Evolutionary conservation across 2,113 vertebrate genomes (phyloP), one percentile per base, ranked within the genome.

Genomic region (Fregata magnificens): DNA sequence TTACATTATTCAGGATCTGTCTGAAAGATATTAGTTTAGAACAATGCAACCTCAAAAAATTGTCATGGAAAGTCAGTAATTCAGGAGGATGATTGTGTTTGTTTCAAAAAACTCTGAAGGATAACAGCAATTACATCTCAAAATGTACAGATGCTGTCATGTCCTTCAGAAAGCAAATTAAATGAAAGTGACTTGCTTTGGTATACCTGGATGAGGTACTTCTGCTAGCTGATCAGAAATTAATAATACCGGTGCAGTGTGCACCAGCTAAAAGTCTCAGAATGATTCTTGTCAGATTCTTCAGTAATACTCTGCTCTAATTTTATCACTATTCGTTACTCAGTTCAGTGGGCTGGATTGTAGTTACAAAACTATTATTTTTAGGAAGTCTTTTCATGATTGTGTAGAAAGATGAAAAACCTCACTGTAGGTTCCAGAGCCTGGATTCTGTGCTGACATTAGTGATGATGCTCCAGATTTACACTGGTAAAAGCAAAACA

Each of bases 121-220:
- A 98, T 98, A 98, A 98, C 97, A 98, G 98, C 96, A 98, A 98
- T 98, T 98, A 98, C 98, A 98, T 98, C 96, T 98, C 94, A 95
- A 98, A 98, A 95, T 86, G 85, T 98, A 97, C 76, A 96, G 95
- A 97, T 95, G 78, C 97, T 98, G 97, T 97, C 97, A 91, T 95
- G 79, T 98, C 97, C 62, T 98, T 98, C 97, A 94, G 96, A 97
- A 97, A 93, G 93, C 91, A 97, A 98, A 98, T 98, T 98, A 98
- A 98, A 98, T 97, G 97, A 97, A 98, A 98, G 80, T 96, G 95
- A 97, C 95, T 98, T 96, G 88, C 93, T 98, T 96, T 91, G 96
- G 58, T 97, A 49, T 85, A 83, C 88, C 88, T 97, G 49, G 47
- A 71, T 94, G 89, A 98, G 74, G 76, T 91, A 63, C 84, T 94